These are phyloP conservation scores for Stenopsyche tienmushanensis DNA, from an alignment of 1,140 invertebrate genomes.

Conservation along the genomic window DNA sequence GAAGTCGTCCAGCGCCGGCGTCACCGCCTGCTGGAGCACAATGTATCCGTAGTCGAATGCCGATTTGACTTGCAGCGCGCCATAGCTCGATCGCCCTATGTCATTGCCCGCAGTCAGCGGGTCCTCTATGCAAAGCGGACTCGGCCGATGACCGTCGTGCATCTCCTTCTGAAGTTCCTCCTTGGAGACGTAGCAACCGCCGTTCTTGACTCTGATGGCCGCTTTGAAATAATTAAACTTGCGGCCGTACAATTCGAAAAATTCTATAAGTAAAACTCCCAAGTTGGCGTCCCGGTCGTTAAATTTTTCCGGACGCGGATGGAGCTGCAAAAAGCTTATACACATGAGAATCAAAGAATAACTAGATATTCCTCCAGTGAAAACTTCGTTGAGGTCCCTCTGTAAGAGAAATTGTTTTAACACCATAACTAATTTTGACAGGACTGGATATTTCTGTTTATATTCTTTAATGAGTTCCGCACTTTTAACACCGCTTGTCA, in stretches of 20 bases:
- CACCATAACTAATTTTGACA: slow-evolving; percentile 93
- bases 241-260: slow-evolving; percentile 95
- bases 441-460: slow-evolving; percentile 77
- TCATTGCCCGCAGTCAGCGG: slow-evolving; percentile 94
- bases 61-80: slow-evolving; percentile 79
- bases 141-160: slow-evolving; percentile 90
- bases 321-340: slow-evolving; percentile 92
- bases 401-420: slow-evolving; percentile 97
- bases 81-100: slow-evolving; percentile 96
- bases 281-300: slow-evolving; percentile 74
- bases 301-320: slow-evolving; percentile 58
- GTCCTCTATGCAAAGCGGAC: slow-evolving; percentile 95
- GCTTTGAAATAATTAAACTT: slow-evolving; percentile 97
- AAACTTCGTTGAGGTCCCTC: slow-evolving; percentile 97
- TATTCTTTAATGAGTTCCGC: slow-evolving; percentile 91
- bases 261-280: slow-evolving; percentile 93
- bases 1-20: slow-evolving; percentile 59
- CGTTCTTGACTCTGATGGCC: slow-evolving; percentile 90
- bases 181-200: slow-evolving; percentile 92
- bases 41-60: slow-evolving; percentile 96
- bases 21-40: slow-evolving; percentile 78
- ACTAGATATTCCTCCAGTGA: slow-evolving; percentile 97
- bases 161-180: slow-evolving; percentile 89
- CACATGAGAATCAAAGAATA: slow-evolving; percentile 98
- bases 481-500: slow-evolving; percentile 93